phyloP scores from a whole-genome alignment of 2,888 invertebrate genomes.

The Nysson spinosus region DNA sequence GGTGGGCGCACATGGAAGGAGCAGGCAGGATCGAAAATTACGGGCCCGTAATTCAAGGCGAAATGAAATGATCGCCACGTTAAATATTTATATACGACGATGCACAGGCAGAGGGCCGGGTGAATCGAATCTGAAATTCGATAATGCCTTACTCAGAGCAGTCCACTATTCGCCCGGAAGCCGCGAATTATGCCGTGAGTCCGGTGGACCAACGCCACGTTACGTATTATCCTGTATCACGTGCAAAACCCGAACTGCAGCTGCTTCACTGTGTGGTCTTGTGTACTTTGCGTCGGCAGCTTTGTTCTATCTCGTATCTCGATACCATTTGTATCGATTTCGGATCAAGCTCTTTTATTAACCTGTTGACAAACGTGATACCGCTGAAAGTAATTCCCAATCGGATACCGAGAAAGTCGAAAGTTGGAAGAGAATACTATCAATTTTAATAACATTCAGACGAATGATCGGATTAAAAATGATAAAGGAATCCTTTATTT shows the following conservation, averaged over 20 bases:
- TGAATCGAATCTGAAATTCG: slow-evolving; percentile 75
- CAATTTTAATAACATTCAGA: no score
- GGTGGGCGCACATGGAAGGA: slow-evolving; percentile 13
- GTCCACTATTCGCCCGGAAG: slow-evolving; percentile 72
- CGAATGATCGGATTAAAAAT: no score
- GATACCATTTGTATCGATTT: slow-evolving; percentile 21
- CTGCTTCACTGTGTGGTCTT: slow-evolving; percentile 61
- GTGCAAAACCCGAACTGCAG: slow-evolving; percentile 58
- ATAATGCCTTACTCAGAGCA: slow-evolving; percentile 74
- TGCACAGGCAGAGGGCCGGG: slow-evolving; percentile 56
- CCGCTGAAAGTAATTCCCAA: no score
- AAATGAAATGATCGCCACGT: slow-evolving; percentile 66
- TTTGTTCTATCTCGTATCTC: slow-evolving; percentile 20
- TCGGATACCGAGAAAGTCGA: no score
- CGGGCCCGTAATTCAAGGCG: slow-evolving; percentile 51
- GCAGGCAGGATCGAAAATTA: slow-evolving; percentile 29
- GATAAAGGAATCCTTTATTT: no score
- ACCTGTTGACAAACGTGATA: no score
- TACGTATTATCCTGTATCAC: slow-evolving; percentile 62
- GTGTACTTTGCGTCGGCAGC: slow-evolving; percentile 39
- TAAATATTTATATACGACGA: slow-evolving; percentile 69
- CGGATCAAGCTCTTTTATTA: slow-evolving; percentile 6
- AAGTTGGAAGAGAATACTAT: no score
- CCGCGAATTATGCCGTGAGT: slow-evolving; percentile 69
- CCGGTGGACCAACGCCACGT: slow-evolving; percentile 35